A percentile compares a stretch with the other conserved stretches of the same genome.
phyloP scores from a whole-genome alignment of 2,888 invertebrate species.

The Diachrysia chrysitis region DNA sequence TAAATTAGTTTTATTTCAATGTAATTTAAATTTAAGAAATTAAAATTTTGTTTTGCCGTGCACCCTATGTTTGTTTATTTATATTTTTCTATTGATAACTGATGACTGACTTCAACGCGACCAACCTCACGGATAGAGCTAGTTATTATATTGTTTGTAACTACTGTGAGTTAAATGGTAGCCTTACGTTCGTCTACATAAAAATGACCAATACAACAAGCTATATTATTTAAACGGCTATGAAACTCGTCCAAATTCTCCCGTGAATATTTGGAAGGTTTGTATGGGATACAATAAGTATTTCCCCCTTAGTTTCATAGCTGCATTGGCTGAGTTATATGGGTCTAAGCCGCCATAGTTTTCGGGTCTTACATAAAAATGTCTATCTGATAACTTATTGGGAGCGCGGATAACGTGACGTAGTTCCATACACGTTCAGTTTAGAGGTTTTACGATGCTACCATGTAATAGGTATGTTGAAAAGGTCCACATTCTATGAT shows the following conservation, averaged over 20 bases:
- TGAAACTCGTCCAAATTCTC: neutral
- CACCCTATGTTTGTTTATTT: no score
- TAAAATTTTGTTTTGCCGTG: no score
- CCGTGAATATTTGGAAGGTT: neutral
- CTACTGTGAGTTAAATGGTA: no score
- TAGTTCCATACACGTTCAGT: slow-evolving; percentile 54
- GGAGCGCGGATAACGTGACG: slow-evolving; percentile 47
- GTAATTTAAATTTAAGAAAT: no score
- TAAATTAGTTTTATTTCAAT: no score
- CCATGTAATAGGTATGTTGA: neutral
- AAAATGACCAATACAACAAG: no score
- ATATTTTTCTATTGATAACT: no score
- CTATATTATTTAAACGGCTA: neutral
- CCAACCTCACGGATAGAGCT: no score
- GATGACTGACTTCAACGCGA: no score
- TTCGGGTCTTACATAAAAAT: slow-evolving; percentile 53
- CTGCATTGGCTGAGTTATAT: slow-evolving; percentile 38
- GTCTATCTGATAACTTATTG: slow-evolving; percentile 59
- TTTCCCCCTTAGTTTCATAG: slow-evolving; percentile 23
- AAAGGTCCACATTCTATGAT: slow-evolving; percentile 10
- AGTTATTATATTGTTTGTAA: no score
- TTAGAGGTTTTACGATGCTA: slow-evolving; percentile 48
- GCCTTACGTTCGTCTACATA: no score
- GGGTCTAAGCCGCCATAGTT: slow-evolving; percentile 29
- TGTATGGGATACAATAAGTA: slow-evolving; percentile 14